Conservation (phyloP, 1,140 invertebrate genomes). For the Arctopsyche grandis region DNA sequence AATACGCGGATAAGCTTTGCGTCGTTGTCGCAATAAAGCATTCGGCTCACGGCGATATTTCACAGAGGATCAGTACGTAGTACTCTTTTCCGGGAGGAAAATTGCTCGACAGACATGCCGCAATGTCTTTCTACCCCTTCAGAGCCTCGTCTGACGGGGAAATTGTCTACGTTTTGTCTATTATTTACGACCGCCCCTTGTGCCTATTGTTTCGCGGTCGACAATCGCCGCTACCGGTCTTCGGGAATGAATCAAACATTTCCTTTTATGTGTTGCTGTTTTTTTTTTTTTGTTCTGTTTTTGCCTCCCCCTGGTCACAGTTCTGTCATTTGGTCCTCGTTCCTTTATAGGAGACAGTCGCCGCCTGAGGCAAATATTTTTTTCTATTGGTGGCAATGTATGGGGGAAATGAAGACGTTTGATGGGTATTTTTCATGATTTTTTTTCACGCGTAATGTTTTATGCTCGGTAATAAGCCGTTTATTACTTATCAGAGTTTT, state of each 20-base stretch:
- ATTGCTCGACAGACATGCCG: conserved; percentile 30
- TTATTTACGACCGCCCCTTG: conserved; percentile 38
- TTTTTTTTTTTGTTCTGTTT: background rate
- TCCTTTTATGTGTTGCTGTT: background rate
- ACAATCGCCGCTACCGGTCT: background rate
- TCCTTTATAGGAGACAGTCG: background rate
- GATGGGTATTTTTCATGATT: conserved; percentile 14
- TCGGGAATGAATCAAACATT: conserved; percentile 35
- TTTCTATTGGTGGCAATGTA: conserved; percentile 4
- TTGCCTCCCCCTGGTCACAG: background rate
- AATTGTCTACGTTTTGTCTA: conserved; percentile 43
- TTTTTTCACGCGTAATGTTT: background rate
- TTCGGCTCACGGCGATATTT: conserved; percentile 47
- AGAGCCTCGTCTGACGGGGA: conserved; percentile 1
- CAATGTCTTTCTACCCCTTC: background rate
- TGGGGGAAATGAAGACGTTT: conserved; percentile 5
- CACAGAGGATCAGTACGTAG: conserved; percentile 41
- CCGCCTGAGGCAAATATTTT: background rate
- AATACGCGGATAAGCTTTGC: conserved; percentile 47
- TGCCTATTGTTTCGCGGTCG: conserved; percentile 29
- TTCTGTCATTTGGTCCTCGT: background rate
- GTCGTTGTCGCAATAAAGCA: conserved; percentile 48
- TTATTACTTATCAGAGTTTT: conserved; percentile 5
- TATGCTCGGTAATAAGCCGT: conserved; percentile 5
- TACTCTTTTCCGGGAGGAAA: conserved; percentile 26